These are phyloP conservation scores for Brachypterus glaber DNA, from an alignment of 2,888 invertebrate genomes.

Conservation along the genomic window DNA sequence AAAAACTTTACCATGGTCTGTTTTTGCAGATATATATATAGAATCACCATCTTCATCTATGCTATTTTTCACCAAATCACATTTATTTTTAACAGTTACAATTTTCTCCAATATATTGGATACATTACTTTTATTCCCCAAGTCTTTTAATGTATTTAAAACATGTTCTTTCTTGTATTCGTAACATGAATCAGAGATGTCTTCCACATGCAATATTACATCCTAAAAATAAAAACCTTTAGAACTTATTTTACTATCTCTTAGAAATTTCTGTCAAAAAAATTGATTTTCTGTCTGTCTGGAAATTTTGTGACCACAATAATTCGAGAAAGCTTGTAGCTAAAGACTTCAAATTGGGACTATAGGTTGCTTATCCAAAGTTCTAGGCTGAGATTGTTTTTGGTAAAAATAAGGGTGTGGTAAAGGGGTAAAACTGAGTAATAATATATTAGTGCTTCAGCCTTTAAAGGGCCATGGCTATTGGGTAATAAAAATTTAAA, in stretches of 20 bases:
- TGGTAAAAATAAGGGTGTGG: not conserved
- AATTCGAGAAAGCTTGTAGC: no score
- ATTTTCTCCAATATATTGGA: constrained; percentile 43
- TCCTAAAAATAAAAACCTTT: constrained; percentile 46
- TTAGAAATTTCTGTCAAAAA: no score
- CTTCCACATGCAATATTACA: constrained; percentile 68
- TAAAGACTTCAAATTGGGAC: no score
- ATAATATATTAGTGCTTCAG: not conserved
- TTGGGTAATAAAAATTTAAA: no score
- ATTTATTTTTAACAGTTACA: constrained; percentile 67
- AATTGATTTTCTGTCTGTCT: no score
- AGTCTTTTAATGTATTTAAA: constrained; percentile 48
- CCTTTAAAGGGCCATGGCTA: not conserved
- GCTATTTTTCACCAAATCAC: constrained; percentile 44
- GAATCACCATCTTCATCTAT: constrained; percentile 19
- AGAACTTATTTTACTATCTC: no score
- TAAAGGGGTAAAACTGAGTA: constrained; percentile 7
- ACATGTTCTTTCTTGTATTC: constrained; percentile 61
- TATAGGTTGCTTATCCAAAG: no score
- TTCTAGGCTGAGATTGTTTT: not conserved
- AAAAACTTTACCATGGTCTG: constrained; percentile 21
- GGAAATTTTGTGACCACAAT: no score
- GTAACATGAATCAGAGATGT: constrained; percentile 65
- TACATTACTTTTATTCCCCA: constrained; percentile 41
- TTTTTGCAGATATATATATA: constrained; percentile 37